phyloP scores from a whole-genome alignment of 2,888 invertebrate species.

The Mactromeris polynyma region DNA sequence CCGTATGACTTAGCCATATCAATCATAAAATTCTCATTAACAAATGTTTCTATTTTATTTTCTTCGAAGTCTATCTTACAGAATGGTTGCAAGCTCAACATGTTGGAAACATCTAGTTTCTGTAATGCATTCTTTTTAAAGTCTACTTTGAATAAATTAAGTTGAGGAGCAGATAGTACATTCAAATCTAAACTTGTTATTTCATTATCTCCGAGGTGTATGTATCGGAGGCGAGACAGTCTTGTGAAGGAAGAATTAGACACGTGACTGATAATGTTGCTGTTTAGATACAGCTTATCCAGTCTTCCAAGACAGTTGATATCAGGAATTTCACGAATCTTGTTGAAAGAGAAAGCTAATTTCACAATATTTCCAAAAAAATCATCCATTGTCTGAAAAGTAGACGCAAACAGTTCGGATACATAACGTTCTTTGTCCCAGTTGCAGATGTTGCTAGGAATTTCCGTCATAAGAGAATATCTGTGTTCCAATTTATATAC shows the following conservation, averaged over 20 bases:
- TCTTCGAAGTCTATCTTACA: constrained; percentile 38
- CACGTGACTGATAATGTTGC: constrained; percentile 25
- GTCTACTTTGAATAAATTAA: constrained; percentile 1
- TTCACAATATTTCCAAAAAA: constrained; percentile 28
- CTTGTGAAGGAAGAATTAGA: constrained; percentile 40
- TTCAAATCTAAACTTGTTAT: constrained; percentile 29
- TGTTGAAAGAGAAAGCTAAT: constrained; percentile 29
- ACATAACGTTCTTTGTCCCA: constrained; percentile 33
- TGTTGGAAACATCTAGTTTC: constrained; percentile 50
- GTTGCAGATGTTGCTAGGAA: constrained; percentile 51
- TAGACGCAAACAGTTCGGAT: neutral
- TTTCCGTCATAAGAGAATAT: constrained; percentile 24
- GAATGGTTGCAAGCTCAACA: constrained; percentile 41
- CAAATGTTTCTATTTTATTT: constrained; percentile 53
- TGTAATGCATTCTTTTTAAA: constrained; percentile 16
- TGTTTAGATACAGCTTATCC: constrained; percentile 7
- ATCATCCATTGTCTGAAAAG: neutral
- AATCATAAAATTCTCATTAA: constrained; percentile 34
- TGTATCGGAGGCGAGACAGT: constrained; percentile 15
- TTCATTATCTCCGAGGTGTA: constrained; percentile 25
- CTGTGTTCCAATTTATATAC: constrained; percentile 36
- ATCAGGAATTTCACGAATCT: constrained; percentile 26
- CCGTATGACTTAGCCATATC: constrained; percentile 39
- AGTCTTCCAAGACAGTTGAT: too few relatives aligned
- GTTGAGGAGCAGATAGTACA: neutral